Conservation (phyloP, 2,797 vertebrate species). For the Diplodus puntazzo region DNA sequence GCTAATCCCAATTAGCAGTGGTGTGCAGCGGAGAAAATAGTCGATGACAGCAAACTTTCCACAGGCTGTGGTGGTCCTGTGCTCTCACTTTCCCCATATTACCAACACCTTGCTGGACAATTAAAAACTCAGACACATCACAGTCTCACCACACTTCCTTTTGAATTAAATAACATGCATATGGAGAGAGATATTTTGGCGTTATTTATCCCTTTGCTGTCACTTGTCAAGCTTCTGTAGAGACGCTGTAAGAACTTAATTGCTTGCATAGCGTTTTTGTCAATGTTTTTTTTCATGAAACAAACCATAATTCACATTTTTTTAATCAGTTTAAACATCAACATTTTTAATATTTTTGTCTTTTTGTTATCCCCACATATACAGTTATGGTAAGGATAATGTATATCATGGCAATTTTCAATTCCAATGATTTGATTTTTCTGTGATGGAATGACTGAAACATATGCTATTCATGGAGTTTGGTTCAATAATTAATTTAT, state of each 20-base stretch:
- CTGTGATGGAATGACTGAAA: too few relatives aligned
- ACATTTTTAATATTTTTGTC: too few relatives aligned
- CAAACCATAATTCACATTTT: neutral
- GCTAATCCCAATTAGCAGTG: constrained; percentile 78
- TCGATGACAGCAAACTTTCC: constrained; percentile 26
- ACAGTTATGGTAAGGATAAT: too few relatives aligned
- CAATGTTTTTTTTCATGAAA: neutral
- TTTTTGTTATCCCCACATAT: too few relatives aligned
- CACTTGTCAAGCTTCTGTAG: neutral
- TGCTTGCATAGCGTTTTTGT: neutral
- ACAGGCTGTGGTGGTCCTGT: constrained; percentile 2
- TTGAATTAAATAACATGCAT: neutral
- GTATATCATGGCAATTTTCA: too few relatives aligned
- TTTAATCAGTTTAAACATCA: too few relatives aligned
- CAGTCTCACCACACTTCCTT: neutral
- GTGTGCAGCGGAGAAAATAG: constrained; percentile 37
- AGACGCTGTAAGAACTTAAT: neutral
- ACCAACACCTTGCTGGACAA: constrained; percentile 9
- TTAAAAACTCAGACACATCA: neutral
- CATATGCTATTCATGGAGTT: too few relatives aligned
- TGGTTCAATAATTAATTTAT: too few relatives aligned
- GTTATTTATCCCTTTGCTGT: neutral
- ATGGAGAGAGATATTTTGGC: too few relatives aligned
- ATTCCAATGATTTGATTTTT: too few relatives aligned
- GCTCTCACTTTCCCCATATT: constrained; percentile 21